Conservation (phyloP, 2,113 vertebrate species). For the Nyctereutes procyonoides region DNA sequence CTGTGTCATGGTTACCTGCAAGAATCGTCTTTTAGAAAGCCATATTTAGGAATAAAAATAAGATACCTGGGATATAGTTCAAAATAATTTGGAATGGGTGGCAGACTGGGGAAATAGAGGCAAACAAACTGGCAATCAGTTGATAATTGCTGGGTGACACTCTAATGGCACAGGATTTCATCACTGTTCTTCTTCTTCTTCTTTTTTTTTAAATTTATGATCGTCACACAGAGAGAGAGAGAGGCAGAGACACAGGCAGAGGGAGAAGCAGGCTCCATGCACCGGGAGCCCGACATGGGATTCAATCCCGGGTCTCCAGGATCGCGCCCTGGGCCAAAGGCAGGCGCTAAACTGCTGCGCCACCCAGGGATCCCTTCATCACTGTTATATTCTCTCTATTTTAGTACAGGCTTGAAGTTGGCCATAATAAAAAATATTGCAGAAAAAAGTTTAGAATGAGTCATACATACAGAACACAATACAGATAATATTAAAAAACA, state of each 20-base stretch:
- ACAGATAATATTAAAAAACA: not conserved
- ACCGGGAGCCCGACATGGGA: too few relatives aligned
- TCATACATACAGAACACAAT: not conserved
- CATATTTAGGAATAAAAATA: not conserved
- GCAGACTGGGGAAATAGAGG: not conserved
- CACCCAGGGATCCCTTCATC: not conserved
- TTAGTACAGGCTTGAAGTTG: not conserved
- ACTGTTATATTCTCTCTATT: not conserved
- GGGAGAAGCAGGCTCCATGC: too few relatives aligned
- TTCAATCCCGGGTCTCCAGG: too few relatives aligned
- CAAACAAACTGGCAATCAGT: not conserved
- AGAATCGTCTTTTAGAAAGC: not conserved
- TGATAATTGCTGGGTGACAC: not conserved
- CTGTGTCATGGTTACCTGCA: not conserved
- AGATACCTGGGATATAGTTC: not conserved
- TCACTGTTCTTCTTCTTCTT: not conserved
- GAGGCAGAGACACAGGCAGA: too few relatives aligned
- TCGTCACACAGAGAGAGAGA: too few relatives aligned
- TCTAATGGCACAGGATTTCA: not conserved
- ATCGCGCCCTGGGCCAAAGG: too few relatives aligned
- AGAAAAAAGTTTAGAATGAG: not conserved
- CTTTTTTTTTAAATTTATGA: too few relatives aligned
- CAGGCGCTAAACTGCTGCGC: too few relatives aligned
- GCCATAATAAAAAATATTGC: not conserved
- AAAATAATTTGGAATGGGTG: not conserved